Conservation (phyloP, 2,888 invertebrate genomes). For the Dilophus febrilis region DNA sequence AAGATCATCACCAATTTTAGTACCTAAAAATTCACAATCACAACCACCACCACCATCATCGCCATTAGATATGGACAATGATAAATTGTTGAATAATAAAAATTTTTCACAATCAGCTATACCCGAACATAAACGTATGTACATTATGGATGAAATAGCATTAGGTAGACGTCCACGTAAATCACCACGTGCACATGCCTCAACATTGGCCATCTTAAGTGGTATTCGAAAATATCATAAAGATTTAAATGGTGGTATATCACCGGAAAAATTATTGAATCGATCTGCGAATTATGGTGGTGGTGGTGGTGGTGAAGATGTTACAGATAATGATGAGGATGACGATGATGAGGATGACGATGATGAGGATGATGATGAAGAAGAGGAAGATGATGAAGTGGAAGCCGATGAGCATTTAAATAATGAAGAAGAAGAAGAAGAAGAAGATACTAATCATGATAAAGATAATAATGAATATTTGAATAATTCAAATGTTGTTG, state of each 20-base stretch:
- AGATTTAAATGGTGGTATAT: constrained; percentile 10
- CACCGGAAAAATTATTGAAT: constrained; percentile 6
- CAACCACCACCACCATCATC: neutral
- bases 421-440: no score
- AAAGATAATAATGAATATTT: no score
- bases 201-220: constrained; percentile 66
- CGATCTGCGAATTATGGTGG: constrained; percentile 5
- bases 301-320: constrained; percentile 1
- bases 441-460: no score
- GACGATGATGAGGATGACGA: constrained; percentile 17
- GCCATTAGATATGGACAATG: neutral
- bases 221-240: constrained; percentile 29
- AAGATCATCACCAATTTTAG: no score
- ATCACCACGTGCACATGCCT: constrained; percentile 76
- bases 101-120: neutral
- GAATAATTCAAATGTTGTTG: no score
- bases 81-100: neutral
- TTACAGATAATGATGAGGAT: constrained; percentile 6
- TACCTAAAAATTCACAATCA: no score
- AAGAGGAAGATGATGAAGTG: constrained; percentile 1
- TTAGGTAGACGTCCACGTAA: constrained; percentile 52
- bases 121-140: neutral
- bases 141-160: constrained; percentile 30
- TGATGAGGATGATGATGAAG: constrained; percentile 2
- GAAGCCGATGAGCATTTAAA: neutral